phyloP scores from a whole-genome alignment of 2,888 invertebrate species.

The Pilophorus perplexus region DNA sequence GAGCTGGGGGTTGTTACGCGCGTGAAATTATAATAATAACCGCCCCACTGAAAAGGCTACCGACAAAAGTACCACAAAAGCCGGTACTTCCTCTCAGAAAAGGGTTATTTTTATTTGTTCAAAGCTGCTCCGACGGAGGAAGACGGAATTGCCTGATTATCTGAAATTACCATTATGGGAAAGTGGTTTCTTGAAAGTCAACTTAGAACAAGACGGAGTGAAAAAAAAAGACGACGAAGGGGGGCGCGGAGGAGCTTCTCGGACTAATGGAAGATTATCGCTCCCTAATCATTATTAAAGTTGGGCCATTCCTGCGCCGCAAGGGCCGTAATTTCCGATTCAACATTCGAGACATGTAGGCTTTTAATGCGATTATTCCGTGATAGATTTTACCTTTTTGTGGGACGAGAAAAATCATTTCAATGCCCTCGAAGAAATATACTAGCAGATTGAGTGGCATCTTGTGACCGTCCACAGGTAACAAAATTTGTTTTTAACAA shows the following conservation, averaged over 20 bases:
- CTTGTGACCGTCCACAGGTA: too few species aligned
- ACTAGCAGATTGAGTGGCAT: too few species aligned
- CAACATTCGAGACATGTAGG: not conserved
- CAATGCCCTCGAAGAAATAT: too few species aligned
- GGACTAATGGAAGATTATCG: conserved; percentile 26
- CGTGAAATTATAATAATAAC: conserved; percentile 13
- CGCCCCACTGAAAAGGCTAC: not conserved
- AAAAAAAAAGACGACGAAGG: too few species aligned
- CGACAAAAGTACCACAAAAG: conserved; percentile 4
- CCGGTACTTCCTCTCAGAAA: too few species aligned
- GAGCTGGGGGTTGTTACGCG: not conserved
- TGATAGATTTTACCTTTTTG: too few species aligned
- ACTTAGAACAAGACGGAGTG: too few species aligned
- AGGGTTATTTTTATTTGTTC: conserved; percentile 23
- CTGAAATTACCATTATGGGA: conserved; percentile 17
- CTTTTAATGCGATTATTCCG: conserved; percentile 5
- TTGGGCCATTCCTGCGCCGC: not conserved
- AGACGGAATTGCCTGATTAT: conserved; percentile 1
- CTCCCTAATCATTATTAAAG: conserved; percentile 18
- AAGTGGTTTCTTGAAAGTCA: not conserved
- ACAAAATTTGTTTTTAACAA: too few species aligned
- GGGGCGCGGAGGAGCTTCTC: too few species aligned
- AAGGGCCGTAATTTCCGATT: not conserved
- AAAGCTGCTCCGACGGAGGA: too few species aligned
- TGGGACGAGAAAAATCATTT: too few species aligned